Evolutionary conservation across 2,797 vertebrate genomes (phyloP), one percentile per base, ranked within the genome.

Genomic region (Kryptolebias ocellatus): DNA sequence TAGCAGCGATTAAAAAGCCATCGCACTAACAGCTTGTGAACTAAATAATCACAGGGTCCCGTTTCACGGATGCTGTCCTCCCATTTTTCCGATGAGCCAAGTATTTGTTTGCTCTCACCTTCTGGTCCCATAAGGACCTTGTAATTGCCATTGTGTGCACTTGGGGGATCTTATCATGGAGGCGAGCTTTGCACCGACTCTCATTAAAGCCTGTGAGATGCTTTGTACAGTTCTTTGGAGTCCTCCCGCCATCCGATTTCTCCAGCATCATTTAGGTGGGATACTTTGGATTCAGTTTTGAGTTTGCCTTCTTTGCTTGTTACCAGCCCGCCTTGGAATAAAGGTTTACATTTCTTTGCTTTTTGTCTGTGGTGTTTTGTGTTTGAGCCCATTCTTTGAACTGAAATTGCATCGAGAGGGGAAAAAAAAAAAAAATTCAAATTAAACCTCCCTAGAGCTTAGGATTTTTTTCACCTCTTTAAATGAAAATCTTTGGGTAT

Each of bases 1-100:
- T 88, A 92, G 87, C 70, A 74, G 74, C 72, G 18, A 91, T 92
- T 92, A 91, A 90, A 91, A 88, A 86, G 77, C 80, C 76, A 88
- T 92, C 71, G 8, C 63, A 60, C 70, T 79, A 91, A 87, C 85
- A 90, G 86, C 82, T 73, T 72, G 80, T 60, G 83, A 80, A 75
- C 76, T 80, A 83, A 90, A 85, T 86, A 84, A 90, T 85, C 70
- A 82, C 69, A 79, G 62, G 67, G 67, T 84, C 82, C 71, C 16
- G 47, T 87, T 87, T 78, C 78, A 67, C 24, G 42, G 50, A 72
- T 14, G 65, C 79, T 71, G 75, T 80, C 80, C 79, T 83, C 49
- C 70, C 57, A 70, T 72, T 78, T 39, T 86, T 74, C 66, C 76
- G 70, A 88, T 81, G 84, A 88, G 78, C 56, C 39, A 57, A 50